Evolutionary conservation across 2,113 vertebrate genomes (phyloP).

Genomic region (Catharus fuscescens): DNA sequence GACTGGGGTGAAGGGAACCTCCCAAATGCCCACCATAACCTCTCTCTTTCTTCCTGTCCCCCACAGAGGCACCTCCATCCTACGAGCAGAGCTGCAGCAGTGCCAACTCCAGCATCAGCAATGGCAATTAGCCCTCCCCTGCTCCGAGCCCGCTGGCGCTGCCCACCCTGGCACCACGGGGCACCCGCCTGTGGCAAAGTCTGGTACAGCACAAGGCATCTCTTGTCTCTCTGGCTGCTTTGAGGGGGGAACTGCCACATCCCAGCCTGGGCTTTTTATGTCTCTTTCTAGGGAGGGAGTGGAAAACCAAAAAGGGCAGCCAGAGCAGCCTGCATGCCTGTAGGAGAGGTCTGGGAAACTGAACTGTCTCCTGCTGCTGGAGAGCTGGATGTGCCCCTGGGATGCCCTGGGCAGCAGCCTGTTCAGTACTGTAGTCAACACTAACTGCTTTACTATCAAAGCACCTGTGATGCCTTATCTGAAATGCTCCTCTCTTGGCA

Average conservation of each 20-base stretch:
- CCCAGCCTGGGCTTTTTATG: neutral
- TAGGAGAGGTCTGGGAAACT: neutral
- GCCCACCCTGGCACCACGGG: neutral
- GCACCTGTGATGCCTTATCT: conserved; percentile 82
- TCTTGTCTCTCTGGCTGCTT: conserved; percentile 11
- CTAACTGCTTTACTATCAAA: conserved; percentile 68
- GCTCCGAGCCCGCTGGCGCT: neutral
- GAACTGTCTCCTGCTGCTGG: neutral
- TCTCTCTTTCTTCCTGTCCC: neutral
- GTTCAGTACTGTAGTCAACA: conserved; percentile 43
- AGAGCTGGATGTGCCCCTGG: neutral
- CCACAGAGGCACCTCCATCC: conserved; percentile 88
- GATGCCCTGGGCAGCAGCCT: conserved; percentile 1
- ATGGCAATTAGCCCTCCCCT: conserved; percentile 68
- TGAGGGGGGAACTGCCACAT: neutral
- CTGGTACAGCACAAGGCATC: conserved; percentile 46
- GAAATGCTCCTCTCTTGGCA: conserved; percentile 31
- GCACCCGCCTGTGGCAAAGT: neutral
- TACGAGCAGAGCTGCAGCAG: conserved; percentile 91
- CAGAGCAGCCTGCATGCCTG: neutral
- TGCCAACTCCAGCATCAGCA: conserved; percentile 74
- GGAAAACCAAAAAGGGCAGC: neutral
- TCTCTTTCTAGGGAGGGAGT: neutral
- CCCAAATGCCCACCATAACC: neutral
- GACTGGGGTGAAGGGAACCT: neutral